These are phyloP conservation scores for Mylabris phalerata DNA, from an alignment of 1,140 invertebrate species.

Conservation along the genomic window DNA sequence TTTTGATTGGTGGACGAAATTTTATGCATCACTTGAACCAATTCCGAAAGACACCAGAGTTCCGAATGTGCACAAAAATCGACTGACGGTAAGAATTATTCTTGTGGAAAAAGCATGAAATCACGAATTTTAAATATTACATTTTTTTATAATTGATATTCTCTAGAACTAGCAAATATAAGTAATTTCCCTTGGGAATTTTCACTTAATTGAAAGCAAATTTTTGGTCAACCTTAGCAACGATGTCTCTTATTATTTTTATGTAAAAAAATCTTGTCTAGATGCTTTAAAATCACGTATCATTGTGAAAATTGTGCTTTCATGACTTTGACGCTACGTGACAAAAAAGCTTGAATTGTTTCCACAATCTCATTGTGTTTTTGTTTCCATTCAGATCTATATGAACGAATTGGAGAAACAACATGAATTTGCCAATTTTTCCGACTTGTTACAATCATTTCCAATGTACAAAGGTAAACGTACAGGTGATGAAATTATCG, in stretches of 20 bases:
- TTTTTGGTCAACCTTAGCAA: too few relatives aligned
- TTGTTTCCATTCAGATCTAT: slow-evolving; percentile 55
- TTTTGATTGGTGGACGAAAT: slow-evolving; percentile 74
- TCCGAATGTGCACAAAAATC: too few relatives aligned
- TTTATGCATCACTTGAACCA: slow-evolving; percentile 53
- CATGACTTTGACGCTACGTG: too few relatives aligned
- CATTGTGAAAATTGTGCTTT: too few relatives aligned
- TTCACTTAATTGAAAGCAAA: too few relatives aligned
- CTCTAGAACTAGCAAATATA: neutral
- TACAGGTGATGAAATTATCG: slow-evolving; percentile 52
- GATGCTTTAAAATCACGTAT: too few relatives aligned
- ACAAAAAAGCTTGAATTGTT: neutral
- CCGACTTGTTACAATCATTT: slow-evolving; percentile 69
- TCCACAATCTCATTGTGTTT: neutral
- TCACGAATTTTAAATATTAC: neutral
- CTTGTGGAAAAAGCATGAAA: slow-evolving; percentile 38
- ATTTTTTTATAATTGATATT: neutral
- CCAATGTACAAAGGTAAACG: slow-evolving; percentile 68
- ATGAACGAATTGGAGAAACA: slow-evolving; percentile 67
- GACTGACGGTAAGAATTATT: too few relatives aligned
- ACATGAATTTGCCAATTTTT: slow-evolving; percentile 66
- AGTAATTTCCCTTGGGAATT: neutral
- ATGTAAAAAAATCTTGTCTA: too few relatives aligned
- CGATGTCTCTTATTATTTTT: too few relatives aligned
- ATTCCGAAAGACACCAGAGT: too few relatives aligned